A percentile compares a stretch with the other conserved stretches of the same genome.
Evolutionary conservation across 2,113 vertebrate genomes (phyloP).

Genomic region (Cyanoliseus patagonus): DNA sequence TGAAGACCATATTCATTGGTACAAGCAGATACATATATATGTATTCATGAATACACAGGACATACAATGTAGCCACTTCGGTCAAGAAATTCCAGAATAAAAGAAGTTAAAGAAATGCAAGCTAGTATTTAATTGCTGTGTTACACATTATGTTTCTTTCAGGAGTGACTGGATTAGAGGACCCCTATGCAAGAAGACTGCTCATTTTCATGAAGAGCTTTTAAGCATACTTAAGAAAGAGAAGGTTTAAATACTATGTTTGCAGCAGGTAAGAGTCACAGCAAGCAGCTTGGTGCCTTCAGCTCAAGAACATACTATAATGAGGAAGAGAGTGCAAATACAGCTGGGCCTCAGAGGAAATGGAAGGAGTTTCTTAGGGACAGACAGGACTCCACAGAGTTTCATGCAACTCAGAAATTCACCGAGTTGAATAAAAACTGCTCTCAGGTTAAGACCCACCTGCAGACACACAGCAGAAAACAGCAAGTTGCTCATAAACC

Average conservation of each 20-base stretch:
- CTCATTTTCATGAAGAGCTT: neutral
- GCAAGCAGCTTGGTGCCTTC: neutral
- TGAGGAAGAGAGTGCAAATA: neutral
- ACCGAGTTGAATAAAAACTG: neutral
- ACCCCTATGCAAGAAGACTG: neutral
- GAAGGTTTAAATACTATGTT: neutral
- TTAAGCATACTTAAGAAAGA: neutral
- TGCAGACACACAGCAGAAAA: neutral
- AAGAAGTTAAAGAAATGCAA: neutral
- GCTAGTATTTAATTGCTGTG: neutral
- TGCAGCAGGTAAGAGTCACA: neutral
- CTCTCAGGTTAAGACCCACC: neutral
- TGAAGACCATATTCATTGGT: neutral
- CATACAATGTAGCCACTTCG: neutral
- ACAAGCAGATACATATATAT: rapidly evolving
- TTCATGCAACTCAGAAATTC: neutral
- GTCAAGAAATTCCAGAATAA: neutral
- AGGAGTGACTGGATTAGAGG: neutral
- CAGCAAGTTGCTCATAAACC: neutral
- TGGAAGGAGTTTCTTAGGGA: neutral
- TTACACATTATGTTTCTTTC: neutral
- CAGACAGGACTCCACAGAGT: neutral
- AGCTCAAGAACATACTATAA: neutral
- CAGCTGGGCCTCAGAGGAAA: neutral
- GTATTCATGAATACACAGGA: neutral